Evolutionary conservation across 2,888 invertebrate genomes (phyloP), one percentile per base, ranked within the genome.

Genomic region (Gortyna flavago): DNA sequence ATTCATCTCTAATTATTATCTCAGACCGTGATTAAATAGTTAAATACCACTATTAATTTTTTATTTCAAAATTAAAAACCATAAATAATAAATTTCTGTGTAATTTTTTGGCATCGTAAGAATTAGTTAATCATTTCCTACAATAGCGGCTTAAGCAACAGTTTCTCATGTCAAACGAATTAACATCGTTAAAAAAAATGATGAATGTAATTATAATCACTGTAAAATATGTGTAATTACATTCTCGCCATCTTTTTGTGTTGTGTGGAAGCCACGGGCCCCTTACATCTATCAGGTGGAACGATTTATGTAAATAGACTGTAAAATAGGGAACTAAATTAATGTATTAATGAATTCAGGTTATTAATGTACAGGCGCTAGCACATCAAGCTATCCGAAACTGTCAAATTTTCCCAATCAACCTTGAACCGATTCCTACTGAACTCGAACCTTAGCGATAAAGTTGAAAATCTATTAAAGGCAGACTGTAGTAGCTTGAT

Each of bases 161-260:
- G 54, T 65, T 81, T 83, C 83, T 72, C 83, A 83, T 85, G 68
- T 80, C 61, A 65, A 84, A 61, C 59, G 48, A 80, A 84, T 80
- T 80, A 84, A 72, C 54, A 72, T 72, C 72, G 72, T 79, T 29
- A 32, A 67, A 80, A 81, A 76, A 64, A 68, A 64, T n/a, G n/a
- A 80, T 72, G 48, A 68, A 71, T 85, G 66, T 67, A 71, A 80
- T 78, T 78, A 54, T 67, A 82, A 85, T 71, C 44, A 54, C 18
- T 51, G 67, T 67, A 69, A 80, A 62, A 64, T 69, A 64, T 75
- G 54, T 72, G 66, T 85, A 84, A 81, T 87, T 81, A 66, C 35
- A 74, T 75, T 73, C 51, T 29, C 64, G 41, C 48, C 21, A 77
- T 73, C 16, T 77, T 78, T 79, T 77, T 72, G 25, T 64, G 35